Conservation (phyloP, 1,140 invertebrate species). For the Teleopsis dalmanni region DNA sequence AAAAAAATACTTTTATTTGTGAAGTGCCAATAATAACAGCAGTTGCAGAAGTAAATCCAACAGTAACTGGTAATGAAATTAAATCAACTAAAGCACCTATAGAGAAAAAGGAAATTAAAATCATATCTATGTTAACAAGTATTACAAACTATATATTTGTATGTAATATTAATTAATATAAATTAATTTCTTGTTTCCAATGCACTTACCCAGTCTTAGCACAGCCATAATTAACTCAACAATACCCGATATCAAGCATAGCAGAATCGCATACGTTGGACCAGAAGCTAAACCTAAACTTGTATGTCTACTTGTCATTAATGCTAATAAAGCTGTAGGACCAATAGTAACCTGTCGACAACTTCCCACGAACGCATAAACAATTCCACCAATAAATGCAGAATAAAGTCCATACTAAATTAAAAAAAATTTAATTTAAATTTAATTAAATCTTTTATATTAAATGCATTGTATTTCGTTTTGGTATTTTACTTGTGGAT, state of each 20-base stretch:
- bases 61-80: constrained; percentile 85
- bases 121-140: neutral
- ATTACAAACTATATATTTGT: neutral
- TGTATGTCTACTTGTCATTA: constrained; percentile 67
- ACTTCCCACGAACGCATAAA: constrained; percentile 84
- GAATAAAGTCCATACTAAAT: constrained; percentile 82
- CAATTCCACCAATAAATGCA: constrained; percentile 83
- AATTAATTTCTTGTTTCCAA: neutral
- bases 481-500: constrained; percentile 64
- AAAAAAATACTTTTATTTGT: constrained; percentile 62
- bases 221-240: constrained; percentile 78
- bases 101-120: constrained; percentile 17
- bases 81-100: constrained; percentile 88
- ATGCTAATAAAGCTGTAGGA: constrained; percentile 73
- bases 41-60: constrained; percentile 87
- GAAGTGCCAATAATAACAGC: constrained; percentile 84
- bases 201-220: constrained; percentile 61
- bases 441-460: neutral
- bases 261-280: constrained; percentile 70
- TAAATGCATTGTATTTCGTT: too few species aligned
- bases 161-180: neutral
- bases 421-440: neutral
- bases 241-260: constrained; percentile 75
- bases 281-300: constrained; percentile 35
- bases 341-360: constrained; percentile 87